Evolutionary conservation across 2,797 vertebrate genomes (phyloP).

Genomic region (Syngnathus acus): DNA sequence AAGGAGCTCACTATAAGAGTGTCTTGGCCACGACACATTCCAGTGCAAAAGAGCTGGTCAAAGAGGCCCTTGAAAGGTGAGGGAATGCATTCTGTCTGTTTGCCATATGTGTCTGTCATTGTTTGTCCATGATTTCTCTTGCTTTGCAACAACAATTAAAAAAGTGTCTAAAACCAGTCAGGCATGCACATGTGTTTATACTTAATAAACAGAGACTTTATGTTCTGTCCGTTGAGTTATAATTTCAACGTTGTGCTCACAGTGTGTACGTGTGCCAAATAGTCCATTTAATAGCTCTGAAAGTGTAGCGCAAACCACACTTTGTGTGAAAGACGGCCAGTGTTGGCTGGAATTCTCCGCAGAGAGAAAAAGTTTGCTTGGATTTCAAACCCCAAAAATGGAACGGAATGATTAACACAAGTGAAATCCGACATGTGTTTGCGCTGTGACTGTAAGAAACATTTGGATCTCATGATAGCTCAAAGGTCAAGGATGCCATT

Average conservation of each 20-base stretch:
- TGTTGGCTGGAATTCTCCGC: conserved; percentile 25
- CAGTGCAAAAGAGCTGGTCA: conserved; percentile 73
- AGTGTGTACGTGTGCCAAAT: conserved; percentile 22
- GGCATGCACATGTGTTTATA: background rate
- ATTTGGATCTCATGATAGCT: background rate
- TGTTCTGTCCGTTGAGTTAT: conserved; percentile 28
- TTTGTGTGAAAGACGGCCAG: conserved; percentile 39
- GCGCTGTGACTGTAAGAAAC: conserved; percentile 1
- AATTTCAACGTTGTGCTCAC: conserved; percentile 18
- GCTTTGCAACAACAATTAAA: background rate
- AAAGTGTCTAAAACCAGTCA: background rate
- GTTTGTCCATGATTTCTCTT: background rate
- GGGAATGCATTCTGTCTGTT: conserved; percentile 8
- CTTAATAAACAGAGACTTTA: conserved; percentile 15
- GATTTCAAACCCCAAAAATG: conserved; percentile 39
- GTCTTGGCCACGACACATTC: conserved; percentile 76
- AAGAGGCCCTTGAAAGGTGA: conserved; percentile 77
- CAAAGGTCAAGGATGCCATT: background rate
- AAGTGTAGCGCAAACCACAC: conserved; percentile 40
- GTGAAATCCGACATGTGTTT: conserved; percentile 20
- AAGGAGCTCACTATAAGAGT: conserved; percentile 78
- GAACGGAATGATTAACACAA: conserved; percentile 46
- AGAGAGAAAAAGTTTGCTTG: conserved; percentile 21
- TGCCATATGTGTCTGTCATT: background rate
- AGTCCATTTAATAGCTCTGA: conserved; percentile 23